Percentiles rank a stretch among this genome's conserved stretches.
Conservation (phyloP, 2,888 invertebrate genomes). For the Chloroclysta siterata region DNA sequence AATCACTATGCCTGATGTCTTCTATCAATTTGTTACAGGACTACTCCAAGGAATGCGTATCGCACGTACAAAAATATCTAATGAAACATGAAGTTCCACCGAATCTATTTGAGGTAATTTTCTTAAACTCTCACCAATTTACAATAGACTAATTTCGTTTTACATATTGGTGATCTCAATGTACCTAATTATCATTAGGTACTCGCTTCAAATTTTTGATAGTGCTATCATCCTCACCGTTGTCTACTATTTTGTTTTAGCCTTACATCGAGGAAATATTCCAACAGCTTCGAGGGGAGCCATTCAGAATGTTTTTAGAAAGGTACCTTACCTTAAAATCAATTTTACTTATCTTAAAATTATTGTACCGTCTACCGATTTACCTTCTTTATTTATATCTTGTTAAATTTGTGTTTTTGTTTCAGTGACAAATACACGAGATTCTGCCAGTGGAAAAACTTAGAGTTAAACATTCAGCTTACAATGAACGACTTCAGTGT, state of each 20-base stretch:
- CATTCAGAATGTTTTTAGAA: conserved; percentile 99
- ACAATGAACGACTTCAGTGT: conserved; percentile 99
- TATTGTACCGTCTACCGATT: too few relatives aligned
- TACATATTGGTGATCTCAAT: neutral
- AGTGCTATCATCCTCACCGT: neutral
- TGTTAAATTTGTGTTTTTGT: conserved; percentile 61
- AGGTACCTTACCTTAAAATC: conserved; percentile 86
- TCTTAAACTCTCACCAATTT: neutral
- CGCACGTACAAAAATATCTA: conserved; percentile 98
- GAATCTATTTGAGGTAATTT: conserved; percentile 97
- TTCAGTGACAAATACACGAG: conserved; percentile 99
- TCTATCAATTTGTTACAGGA: conserved; percentile 88
- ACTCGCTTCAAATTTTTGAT: too few relatives aligned
- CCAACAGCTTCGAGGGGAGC: conserved; percentile 97
- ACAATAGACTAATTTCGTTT: neutral
- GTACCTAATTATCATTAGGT: neutral
- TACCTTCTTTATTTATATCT: too few relatives aligned
- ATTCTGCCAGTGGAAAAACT: conserved; percentile 99
- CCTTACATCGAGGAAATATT: conserved; percentile 99
- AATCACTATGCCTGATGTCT: conserved; percentile 20
- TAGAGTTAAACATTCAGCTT: conserved; percentile 99
- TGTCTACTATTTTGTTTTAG: conserved; percentile 85
- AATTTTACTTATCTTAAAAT: neutral
- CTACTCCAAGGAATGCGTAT: conserved; percentile 98
- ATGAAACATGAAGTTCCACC: conserved; percentile 98